Conservation (phyloP, 1,140 invertebrate genomes). For the Drosophila mayri region DNA sequence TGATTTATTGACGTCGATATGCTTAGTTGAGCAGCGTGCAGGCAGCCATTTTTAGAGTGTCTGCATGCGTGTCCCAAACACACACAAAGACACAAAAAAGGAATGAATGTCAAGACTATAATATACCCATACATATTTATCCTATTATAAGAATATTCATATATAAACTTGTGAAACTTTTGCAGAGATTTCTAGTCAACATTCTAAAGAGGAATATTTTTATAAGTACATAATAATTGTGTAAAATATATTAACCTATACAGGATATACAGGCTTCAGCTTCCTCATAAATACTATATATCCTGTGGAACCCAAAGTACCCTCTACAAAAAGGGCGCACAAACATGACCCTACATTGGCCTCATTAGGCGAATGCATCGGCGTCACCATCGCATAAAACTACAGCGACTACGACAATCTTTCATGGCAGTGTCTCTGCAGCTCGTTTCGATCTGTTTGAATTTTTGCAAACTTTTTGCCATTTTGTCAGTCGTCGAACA, state of each 20-base stretch:
- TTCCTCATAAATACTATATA: neutral
- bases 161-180: neutral
- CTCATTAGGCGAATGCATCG: slow-evolving; percentile 57
- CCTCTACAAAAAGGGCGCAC: slow-evolving; percentile 15
- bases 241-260: neutral
- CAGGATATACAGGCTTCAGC: no score
- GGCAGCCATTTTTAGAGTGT: slow-evolving; percentile 68
- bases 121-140: neutral
- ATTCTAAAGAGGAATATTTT: neutral
- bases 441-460: slow-evolving; percentile 17
- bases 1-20: slow-evolving; percentile 84
- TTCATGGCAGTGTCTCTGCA: slow-evolving; percentile 20
- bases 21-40: slow-evolving; percentile 77
- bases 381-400: slow-evolving; percentile 39
- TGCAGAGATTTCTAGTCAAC: no score
- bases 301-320: neutral
- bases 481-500: slow-evolving; percentile 37
- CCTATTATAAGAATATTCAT: no score
- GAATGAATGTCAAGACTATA: neutral
- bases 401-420: slow-evolving; percentile 36
- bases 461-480: slow-evolving; percentile 17
- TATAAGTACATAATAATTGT: neutral
- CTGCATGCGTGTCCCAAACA: slow-evolving; percentile 46
- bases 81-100: slow-evolving; percentile 5
- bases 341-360: slow-evolving; percentile 59